Evolutionary conservation across 2,888 invertebrate genomes (phyloP).

Genomic region (Leucophora obtusa): DNA sequence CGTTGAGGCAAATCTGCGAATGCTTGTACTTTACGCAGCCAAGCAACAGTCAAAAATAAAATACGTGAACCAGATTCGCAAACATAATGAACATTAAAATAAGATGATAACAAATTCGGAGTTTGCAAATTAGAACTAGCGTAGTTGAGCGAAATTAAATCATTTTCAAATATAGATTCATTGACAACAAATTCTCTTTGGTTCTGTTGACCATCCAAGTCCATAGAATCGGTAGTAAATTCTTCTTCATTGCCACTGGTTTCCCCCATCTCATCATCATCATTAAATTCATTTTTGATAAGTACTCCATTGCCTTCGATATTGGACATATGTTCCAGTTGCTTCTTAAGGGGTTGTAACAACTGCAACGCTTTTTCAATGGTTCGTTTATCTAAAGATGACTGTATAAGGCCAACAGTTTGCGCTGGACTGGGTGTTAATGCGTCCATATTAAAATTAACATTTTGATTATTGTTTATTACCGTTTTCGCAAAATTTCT

Average conservation of each 20-base stretch:
- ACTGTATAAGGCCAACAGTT: constrained; percentile 79
- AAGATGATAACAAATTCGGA: constrained; percentile 89
- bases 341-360: constrained; percentile 75
- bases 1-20: constrained; percentile 90
- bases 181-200: constrained; percentile 72
- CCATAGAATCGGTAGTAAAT: constrained; percentile 62
- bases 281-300: constrained; percentile 73
- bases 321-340: constrained; percentile 70
- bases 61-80: constrained; percentile 97
- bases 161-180: constrained; percentile 80
- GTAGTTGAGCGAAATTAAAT: constrained; percentile 84
- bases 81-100: constrained; percentile 94
- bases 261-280: constrained; percentile 70
- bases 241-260: constrained; percentile 71
- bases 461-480: constrained; percentile 71
- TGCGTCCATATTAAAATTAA: constrained; percentile 73
- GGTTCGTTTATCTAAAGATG: constrained; percentile 82
- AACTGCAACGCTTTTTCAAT: constrained; percentile 87
- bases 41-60: constrained; percentile 93
- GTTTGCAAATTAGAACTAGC: constrained; percentile 88
- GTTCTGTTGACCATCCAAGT: constrained; percentile 62
- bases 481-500: constrained; percentile 72
- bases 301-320: constrained; percentile 57
- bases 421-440: constrained; percentile 78
- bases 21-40: constrained; percentile 91